Percentiles rank a stretch among this genome's conserved stretches.
Evolutionary conservation across 2,113 vertebrate genomes (phyloP).

Genomic region (Falcunculus frontatus): DNA sequence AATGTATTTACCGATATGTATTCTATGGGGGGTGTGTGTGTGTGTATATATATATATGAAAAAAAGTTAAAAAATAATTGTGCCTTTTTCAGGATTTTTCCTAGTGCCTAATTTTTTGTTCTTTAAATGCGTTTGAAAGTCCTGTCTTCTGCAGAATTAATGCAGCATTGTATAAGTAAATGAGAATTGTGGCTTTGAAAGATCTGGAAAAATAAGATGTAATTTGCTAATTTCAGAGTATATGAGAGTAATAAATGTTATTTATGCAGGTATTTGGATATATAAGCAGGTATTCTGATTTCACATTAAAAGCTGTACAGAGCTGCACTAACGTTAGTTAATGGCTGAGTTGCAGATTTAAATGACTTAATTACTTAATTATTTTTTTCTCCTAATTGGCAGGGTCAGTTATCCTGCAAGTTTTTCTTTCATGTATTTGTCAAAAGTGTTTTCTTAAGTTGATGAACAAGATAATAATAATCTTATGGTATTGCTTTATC

Average conservation of each 20-base stretch:
- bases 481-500: neutral
- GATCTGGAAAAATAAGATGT: neutral
- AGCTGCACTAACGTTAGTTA: neutral
- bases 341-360: neutral
- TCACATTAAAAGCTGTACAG: fast-evolving
- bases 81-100: neutral
- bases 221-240: neutral
- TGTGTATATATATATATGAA: neutral
- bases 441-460: neutral
- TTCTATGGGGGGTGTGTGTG: neutral
- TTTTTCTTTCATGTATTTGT: neutral
- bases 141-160: neutral
- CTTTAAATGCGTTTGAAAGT: neutral
- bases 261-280: neutral
- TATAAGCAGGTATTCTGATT: neutral
- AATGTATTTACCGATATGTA: neutral
- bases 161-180: neutral
- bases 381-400: neutral
- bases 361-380: neutral
- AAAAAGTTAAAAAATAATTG: neutral
- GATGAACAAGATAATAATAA: neutral
- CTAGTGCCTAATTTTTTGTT: neutral
- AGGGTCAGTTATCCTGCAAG: neutral
- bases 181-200: neutral
- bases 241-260: neutral